Percentiles rank a stretch among this genome's conserved stretches.
Evolutionary conservation across 2,113 vertebrate genomes (phyloP).

Genomic region (Myodes glareolus): DNA sequence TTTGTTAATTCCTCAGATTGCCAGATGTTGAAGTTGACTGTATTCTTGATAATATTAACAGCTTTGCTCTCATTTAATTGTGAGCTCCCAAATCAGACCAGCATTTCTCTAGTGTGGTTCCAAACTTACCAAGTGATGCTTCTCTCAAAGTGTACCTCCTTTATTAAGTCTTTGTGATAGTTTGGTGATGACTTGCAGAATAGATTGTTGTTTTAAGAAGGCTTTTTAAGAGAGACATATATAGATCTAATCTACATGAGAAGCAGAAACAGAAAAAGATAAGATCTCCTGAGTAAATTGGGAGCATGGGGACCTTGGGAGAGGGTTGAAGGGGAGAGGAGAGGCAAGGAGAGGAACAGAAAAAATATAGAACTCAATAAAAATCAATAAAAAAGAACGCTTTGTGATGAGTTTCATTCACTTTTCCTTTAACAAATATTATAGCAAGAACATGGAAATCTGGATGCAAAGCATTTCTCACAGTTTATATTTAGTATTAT

Average conservation of each 20-base stretch:
- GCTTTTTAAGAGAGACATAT: neutral
- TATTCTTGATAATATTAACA: neutral
- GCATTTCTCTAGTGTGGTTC: neutral
- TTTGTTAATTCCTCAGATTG: neutral
- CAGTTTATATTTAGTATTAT: neutral
- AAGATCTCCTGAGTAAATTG: no score
- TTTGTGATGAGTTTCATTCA: neutral
- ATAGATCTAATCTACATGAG: no score
- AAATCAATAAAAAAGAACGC: neutral
- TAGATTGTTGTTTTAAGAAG: neutral
- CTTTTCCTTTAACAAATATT: constrained; percentile 17
- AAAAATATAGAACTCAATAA: no score
- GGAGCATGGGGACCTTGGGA: no score
- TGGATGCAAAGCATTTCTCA: neutral
- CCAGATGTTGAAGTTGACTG: neutral
- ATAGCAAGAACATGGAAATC: neutral
- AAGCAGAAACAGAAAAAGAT: no score
- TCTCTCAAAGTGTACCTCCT: neutral
- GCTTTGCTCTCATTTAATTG: neutral
- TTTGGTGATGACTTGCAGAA: neutral
- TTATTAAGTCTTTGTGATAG: neutral
- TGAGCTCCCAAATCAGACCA: neutral
- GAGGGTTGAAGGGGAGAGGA: no score
- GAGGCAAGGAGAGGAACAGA: no score
- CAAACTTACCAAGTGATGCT: neutral